Evolutionary conservation across 1,140 invertebrate genomes (phyloP).

Genomic region (Aculops lycopersici): DNA sequence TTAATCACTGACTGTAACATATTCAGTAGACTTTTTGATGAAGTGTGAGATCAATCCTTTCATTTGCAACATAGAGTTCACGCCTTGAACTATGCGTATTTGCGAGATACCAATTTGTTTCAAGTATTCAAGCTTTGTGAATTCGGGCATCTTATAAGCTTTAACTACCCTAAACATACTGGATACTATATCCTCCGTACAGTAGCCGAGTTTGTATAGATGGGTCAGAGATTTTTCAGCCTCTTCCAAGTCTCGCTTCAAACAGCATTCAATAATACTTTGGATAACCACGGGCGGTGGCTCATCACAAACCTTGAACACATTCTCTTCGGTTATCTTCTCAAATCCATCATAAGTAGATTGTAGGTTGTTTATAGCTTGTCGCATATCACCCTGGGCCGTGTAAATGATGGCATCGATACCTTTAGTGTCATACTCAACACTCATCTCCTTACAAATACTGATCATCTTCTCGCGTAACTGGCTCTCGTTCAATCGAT

Average conservation of each 20-base stretch:
- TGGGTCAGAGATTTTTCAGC: slow-evolving; percentile 57
- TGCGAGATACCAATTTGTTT: slow-evolving; percentile 76
- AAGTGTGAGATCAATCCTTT: slow-evolving; percentile 50
- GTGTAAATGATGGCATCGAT: slow-evolving; percentile 87
- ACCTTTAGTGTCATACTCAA: slow-evolving; percentile 67
- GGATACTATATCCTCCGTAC: slow-evolving; percentile 71
- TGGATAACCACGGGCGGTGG: slow-evolving; percentile 77
- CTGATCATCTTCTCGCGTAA: slow-evolving; percentile 42
- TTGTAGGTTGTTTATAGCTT: slow-evolving; percentile 85
- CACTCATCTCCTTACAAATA: slow-evolving; percentile 28
- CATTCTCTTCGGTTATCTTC: slow-evolving; percentile 63
- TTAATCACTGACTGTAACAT: too few species aligned
- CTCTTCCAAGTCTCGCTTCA: slow-evolving; percentile 39
- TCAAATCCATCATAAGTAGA: slow-evolving; percentile 81
- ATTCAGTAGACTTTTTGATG: slow-evolving; percentile 28
- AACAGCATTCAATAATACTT: slow-evolving; percentile 60
- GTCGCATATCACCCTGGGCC: slow-evolving; percentile 90
- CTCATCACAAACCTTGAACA: slow-evolving; percentile 99
- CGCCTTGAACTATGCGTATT: slow-evolving; percentile 56
- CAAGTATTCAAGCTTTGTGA: slow-evolving; percentile 50
- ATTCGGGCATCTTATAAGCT: slow-evolving; percentile 41
- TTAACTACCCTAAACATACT: slow-evolving; percentile 81
- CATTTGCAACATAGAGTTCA: slow-evolving; percentile 54
- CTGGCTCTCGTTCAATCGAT: slow-evolving; percentile 49
- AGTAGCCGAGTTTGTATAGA: slow-evolving; percentile 71